Conservation (phyloP, 2,888 invertebrate genomes). For the Chymomyza amoena region DNA sequence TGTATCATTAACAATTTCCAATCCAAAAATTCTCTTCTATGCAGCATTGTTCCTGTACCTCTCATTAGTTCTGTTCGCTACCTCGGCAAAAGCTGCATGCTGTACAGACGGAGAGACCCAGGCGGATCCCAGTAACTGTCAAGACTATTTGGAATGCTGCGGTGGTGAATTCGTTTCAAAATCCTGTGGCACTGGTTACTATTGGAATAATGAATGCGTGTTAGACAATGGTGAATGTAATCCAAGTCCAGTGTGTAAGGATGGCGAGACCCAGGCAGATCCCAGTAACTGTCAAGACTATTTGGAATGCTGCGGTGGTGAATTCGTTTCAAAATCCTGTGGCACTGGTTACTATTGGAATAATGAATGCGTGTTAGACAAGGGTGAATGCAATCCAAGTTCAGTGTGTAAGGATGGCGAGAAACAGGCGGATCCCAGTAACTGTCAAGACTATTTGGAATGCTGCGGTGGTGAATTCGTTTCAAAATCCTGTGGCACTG, state of each 20-base stretch:
- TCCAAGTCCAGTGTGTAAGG: constrained; percentile 11
- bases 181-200: constrained; percentile 9
- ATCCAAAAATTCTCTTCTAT: background rate
- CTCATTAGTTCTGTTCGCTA: background rate
- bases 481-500: background rate
- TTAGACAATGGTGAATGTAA: constrained; percentile 13
- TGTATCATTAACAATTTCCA: background rate
- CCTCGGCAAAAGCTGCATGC: background rate
- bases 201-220: constrained; percentile 18
- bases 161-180: constrained; percentile 7
- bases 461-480: constrained; percentile 34
- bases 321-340: constrained; percentile 13
- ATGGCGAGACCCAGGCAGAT: constrained; percentile 14
- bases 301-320: constrained; percentile 18
- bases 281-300: constrained; percentile 26
- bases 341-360: constrained; percentile 10
- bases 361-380: constrained; percentile 17
- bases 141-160: constrained; percentile 15
- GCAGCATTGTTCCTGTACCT: background rate
- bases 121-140: constrained; percentile 8
- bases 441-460: constrained; percentile 48
- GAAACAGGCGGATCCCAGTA: constrained; percentile 8
- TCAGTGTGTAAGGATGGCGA: constrained; percentile 31
- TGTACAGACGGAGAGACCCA: background rate
- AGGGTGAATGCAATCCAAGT: constrained; percentile 37